These are phyloP conservation scores for Hetaerina titia DNA, from an alignment of 2,888 invertebrate genomes.

Conservation along the genomic window DNA sequence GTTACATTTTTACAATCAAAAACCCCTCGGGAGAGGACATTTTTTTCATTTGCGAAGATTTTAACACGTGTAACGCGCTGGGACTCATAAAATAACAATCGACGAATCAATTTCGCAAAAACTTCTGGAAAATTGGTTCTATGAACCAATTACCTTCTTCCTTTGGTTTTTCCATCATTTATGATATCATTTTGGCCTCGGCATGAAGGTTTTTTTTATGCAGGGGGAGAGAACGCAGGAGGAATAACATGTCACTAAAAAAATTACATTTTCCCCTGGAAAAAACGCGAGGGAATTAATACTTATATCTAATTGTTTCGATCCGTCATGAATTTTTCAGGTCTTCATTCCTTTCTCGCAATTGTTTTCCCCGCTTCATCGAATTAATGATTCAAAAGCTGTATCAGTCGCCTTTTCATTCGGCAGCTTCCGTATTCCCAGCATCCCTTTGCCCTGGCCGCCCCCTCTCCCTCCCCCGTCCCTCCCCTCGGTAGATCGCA, in stretches of 20 bases:
- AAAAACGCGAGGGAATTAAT: conserved; percentile 55
- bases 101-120: conserved; percentile 57
- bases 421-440: not conserved
- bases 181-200: conserved; percentile 39
- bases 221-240: not conserved
- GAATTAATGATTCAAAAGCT: conserved; percentile 58
- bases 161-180: conserved; percentile 54
- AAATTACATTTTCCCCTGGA: not conserved
- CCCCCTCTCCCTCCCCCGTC: not conserved
- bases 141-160: conserved; percentile 64
- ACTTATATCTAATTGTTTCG: conserved; percentile 66
- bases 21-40: not conserved
- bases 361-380: conserved; percentile 35
- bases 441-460: not conserved
- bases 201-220: not conserved
- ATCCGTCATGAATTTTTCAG: conserved; percentile 59
- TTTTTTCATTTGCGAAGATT: conserved; percentile 60
- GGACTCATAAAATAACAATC: conserved; percentile 46
- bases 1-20: not conserved
- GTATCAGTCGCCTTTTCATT: conserved; percentile 57
- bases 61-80: conserved; percentile 34
- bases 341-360: conserved; percentile 28
- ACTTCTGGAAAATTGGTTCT: conserved; percentile 45
- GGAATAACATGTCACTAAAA: conserved; percentile 62
- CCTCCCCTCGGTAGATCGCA: not conserved